Base-by-base conservation (phyloP, 2,797 vertebrate genomes). In the Antrozous pallidus region DNA sequence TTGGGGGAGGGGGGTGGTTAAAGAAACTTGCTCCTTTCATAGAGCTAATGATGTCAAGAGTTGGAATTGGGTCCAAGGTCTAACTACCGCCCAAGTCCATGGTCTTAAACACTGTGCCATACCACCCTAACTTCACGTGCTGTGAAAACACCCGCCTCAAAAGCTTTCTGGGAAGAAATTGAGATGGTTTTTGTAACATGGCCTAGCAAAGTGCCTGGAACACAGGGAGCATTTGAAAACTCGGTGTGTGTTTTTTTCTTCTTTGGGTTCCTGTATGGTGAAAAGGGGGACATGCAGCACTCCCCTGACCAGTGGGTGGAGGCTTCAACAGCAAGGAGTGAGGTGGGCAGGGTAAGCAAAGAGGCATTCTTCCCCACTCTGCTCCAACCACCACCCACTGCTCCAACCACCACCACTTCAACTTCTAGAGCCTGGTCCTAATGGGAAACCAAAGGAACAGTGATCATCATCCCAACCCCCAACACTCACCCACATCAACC, bases 1-100 rank as follows among this genome's bases (percentile, higher is more conserved):
- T 42, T 56, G 2, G 0, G 4, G n/a, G 9, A 18, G 6, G 51
- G 2, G 0, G 7, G n/a, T 7, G 13, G 5, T 14, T 69, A 67
- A 51, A 92, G 69, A 61, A 77, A 81, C 36, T n/a, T 71, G 56
- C 67, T 36, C 33, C 42, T 8, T 40, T 86, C 33, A 13, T 18
- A 54, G 65, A 90, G 38, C 67, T 28, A 22, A 74, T 49, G 49
- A 77, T 6, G n/a, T 49, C 47, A 56, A 78, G 47, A 80, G 31
- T 31, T 92, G 69, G 65, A 33, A 87, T 67, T 83, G 51, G 49
- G 61, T 80, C 58, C 69, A 10, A 51, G 42, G 24, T 75, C 70
- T 75, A 17, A 26, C 61, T 80, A 65, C 42, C 0, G 5, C 24
- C 24, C 28, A 73, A 56, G 49, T 63, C 38, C 20, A 28, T 17